These are phyloP conservation scores for Nerophis lumbriciformis DNA, from an alignment of 2,113 vertebrate genomes.

Conservation along the genomic window DNA sequence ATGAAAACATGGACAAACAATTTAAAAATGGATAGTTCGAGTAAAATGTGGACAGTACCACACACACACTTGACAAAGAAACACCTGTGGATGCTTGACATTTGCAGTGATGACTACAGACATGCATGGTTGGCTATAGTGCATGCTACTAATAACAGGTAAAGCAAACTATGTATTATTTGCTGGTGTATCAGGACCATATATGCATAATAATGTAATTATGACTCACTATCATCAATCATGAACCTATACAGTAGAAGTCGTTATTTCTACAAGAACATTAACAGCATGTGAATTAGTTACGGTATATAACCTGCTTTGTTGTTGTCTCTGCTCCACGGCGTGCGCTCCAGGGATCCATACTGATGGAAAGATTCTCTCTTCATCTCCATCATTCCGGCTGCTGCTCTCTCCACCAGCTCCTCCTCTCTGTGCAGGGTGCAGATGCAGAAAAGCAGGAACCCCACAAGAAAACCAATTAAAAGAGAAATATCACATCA, in stretches of 20 bases:
- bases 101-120: slow-evolving; percentile 30
- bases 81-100: slow-evolving; percentile 56
- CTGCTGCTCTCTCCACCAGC: slow-evolving; percentile 1
- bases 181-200: not conserved
- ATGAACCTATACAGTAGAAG: too few relatives aligned
- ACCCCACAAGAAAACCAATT: not conserved
- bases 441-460: slow-evolving; percentile 7
- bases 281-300: not conserved
- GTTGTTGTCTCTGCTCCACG: slow-evolving; percentile 58
- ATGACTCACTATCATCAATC: not conserved
- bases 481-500: too few relatives aligned
- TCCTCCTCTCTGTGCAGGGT: slow-evolving; percentile 5
- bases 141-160: too few relatives aligned
- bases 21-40: too few relatives aligned
- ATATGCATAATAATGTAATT: not conserved
- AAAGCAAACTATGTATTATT: too few relatives aligned
- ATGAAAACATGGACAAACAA: too few relatives aligned
- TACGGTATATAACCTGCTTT: slow-evolving; percentile 55
- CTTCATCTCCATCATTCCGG: slow-evolving; percentile 69
- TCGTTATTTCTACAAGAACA: not conserved
- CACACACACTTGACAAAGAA: not conserved
- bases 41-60: not conserved
- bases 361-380: slow-evolving; percentile 64
- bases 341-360: slow-evolving; percentile 75
- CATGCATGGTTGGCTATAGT: too few relatives aligned